phyloP scores from a whole-genome alignment of 2,113 vertebrate species.

The Naja naja region DNA sequence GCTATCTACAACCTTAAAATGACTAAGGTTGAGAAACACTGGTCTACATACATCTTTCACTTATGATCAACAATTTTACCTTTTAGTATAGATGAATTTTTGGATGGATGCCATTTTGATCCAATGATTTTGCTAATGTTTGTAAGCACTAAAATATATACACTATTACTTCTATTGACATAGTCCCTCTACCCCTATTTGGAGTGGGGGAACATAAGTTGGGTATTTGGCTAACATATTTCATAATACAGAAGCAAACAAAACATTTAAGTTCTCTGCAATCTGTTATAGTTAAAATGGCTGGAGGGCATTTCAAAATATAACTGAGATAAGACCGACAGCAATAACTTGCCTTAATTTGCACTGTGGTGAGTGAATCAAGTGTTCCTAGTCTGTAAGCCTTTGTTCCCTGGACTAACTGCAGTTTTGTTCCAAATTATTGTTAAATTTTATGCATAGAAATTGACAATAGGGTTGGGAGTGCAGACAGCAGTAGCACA shows the following conservation, averaged over 20 bases:
- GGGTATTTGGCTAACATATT: background rate
- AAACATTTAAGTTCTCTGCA: background rate
- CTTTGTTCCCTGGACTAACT: slow-evolving; percentile 46
- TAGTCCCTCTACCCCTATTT: background rate
- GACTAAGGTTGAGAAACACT: background rate
- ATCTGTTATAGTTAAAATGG: slow-evolving; percentile 1
- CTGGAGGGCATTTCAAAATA: slow-evolving; percentile 28
- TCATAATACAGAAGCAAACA: background rate
- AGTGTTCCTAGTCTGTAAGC: slow-evolving; percentile 13
- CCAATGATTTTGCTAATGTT: background rate
- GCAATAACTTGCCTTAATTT: slow-evolving; percentile 36
- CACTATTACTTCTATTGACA: background rate
- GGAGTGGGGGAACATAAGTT: background rate
- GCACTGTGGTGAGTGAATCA: slow-evolving; percentile 18
- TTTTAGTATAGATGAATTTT: background rate
- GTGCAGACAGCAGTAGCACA: background rate
- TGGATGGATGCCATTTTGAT: background rate
- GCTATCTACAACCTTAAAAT: background rate
- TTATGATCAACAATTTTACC: background rate
- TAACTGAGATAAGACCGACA: slow-evolving; percentile 23
- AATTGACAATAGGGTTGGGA: background rate
- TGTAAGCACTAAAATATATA: background rate
- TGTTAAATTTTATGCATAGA: slow-evolving; percentile 26
- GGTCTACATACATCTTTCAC: background rate
- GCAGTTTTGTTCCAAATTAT: slow-evolving; percentile 1